Evolutionary conservation across 2,797 vertebrate genomes (phyloP), one percentile per base, ranked within the genome.

Genomic region (Syngnathus acus): DNA sequence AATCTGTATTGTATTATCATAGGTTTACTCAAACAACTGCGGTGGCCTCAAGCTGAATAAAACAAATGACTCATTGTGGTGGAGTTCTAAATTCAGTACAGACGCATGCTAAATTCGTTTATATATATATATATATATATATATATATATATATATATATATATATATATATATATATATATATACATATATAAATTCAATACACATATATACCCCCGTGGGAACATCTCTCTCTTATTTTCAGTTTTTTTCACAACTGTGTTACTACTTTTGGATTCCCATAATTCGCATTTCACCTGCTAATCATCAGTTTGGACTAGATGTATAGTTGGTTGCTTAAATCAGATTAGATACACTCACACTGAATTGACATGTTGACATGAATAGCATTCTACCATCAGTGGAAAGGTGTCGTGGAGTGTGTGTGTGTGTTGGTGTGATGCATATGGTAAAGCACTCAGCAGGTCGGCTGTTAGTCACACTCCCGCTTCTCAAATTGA

Each of bases 401-500:
- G 40, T 57, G 11, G 38, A 65, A 19, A 16, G 14, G 8, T 45
- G 66, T 64, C 1, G 21, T 70, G 32, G 57, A 65, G 45, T 37
- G 32, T 51, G 53, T 45, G 67, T 68, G 55, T 60, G 66, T 61
- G 68, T 77, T 73, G 80, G 81, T 69, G 78, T 74, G 82, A 65
- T 84, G 79, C 93, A 94, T 91, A 92, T 95, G 93, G 91, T 92
- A 91, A 94, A 92, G 78, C 86, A 91, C 92, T 94, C 87, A 89
- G 84, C 77, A 59, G 77, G 71, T 68, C 85, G 67, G 74, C 79
- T 84, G 82, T 95, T 93, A 92, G 93, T 95, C 93, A 96, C 93
- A 94, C 91, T 90, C 79, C 80, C 78, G 89, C 87, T 87, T 89
- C 91, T 91, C 93, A 94, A 94, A 95, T 94, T 96, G 91, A 96